Conservation (phyloP, 2,888 invertebrate species). For the Homarus gammarus region DNA sequence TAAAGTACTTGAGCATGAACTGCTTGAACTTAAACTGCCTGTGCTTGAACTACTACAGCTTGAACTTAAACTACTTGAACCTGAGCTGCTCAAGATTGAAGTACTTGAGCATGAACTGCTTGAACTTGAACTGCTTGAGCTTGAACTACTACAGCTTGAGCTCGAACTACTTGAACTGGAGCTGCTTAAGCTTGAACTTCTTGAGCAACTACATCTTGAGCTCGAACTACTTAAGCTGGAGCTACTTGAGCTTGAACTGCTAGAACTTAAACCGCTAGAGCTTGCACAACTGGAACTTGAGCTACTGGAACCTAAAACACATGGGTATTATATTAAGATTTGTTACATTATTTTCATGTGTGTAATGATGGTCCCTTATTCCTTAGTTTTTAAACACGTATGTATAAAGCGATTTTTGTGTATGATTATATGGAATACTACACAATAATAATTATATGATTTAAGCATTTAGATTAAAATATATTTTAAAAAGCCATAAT, state of each 20-base stretch:
- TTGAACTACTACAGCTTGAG: no score
- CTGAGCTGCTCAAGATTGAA: not conserved
- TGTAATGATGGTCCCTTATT: no score
- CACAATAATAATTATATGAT: no score
- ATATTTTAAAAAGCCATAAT: no score
- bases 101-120: not conserved
- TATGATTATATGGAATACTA: no score
- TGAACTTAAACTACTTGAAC: not conserved
- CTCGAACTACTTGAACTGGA: not conserved
- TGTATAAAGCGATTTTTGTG: no score
- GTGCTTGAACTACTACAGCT: no score
- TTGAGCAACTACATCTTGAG: not conserved
- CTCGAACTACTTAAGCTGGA: not conserved
- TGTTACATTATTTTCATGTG: no score
- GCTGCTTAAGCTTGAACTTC: not conserved
- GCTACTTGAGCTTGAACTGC: conserved; percentile 11
- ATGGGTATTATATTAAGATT: no score
- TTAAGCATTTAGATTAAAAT: no score
- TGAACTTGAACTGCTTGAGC: not conserved
- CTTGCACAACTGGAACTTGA: not conserved
- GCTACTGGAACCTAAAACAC: not conserved
- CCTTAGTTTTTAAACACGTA: no score
- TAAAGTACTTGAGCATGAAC: not conserved
- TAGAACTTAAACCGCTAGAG: not conserved
- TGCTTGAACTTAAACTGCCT: not conserved